Percentiles rank a stretch among this genome's conserved stretches.
Evolutionary conservation across 2,797 vertebrate species (phyloP).

Genomic region (Melanotaenia nigrans): DNA sequence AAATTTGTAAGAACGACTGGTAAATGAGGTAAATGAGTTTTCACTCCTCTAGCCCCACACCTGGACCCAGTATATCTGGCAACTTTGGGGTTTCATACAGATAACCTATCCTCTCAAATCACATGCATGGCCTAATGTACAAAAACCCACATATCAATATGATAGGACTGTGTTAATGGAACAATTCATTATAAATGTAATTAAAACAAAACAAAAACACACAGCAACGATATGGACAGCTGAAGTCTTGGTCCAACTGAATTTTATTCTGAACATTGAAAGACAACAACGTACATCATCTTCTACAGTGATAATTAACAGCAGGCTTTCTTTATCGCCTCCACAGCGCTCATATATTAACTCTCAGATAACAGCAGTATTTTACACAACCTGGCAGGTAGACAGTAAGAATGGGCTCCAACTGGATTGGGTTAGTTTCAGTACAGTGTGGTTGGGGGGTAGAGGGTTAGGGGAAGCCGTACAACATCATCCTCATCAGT

Average conservation of each 20-base stretch:
- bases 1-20: too few species aligned
- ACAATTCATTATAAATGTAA: not conserved
- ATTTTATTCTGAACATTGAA: slow-evolving; percentile 85
- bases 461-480: not conserved
- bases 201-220: not conserved
- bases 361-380: slow-evolving; percentile 76
- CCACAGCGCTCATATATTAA: slow-evolving; percentile 74
- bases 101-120: not conserved
- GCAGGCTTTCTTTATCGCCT: slow-evolving; percentile 56
- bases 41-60: too few species aligned
- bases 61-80: too few species aligned
- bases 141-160: not conserved
- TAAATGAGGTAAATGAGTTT: too few species aligned
- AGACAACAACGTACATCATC: slow-evolving; percentile 81
- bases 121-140: too few species aligned
- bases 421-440: slow-evolving; percentile 55
- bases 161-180: too few species aligned
- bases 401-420: slow-evolving; percentile 59
- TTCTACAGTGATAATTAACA: slow-evolving; percentile 81
- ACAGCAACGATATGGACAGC: not conserved
- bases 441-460: slow-evolving; percentile 36
- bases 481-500: slow-evolving; percentile 14
- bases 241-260: slow-evolving; percentile 79
- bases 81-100: not conserved
- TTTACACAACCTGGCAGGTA: slow-evolving; percentile 71